phyloP scores from a whole-genome alignment of 2,888 invertebrate species.

The Luperina nickerlii region DNA sequence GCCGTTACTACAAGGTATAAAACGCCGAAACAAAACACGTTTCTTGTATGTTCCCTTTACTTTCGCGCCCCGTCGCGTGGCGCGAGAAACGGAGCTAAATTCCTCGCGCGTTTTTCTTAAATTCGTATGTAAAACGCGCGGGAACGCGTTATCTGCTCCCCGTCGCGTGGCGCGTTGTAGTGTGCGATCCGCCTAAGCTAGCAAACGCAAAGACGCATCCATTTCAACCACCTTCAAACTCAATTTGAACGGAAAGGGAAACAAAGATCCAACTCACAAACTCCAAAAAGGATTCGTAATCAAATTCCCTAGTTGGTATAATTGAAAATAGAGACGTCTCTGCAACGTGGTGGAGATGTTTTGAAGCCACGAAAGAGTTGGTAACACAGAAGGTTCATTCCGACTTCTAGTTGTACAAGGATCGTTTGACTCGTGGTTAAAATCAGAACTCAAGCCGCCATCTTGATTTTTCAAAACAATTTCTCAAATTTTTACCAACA shows the following conservation, averaged over 20 bases:
- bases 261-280: conserved; percentile 56
- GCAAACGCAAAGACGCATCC: conserved; percentile 23
- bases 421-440: background rate
- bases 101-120: too few species aligned
- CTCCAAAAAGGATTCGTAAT: conserved; percentile 63
- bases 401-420: background rate
- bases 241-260: conserved; percentile 45
- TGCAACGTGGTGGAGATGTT: conserved; percentile 52
- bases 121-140: background rate
- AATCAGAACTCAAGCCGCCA: background rate
- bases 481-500: too few species aligned
- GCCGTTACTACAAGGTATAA: background rate
- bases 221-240: conserved; percentile 47
- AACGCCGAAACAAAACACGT: background rate
- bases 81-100: background rate
- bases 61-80: background rate
- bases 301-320: conserved; percentile 64
- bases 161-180: background rate
- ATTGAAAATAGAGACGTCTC: conserved; percentile 61
- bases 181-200: background rate
- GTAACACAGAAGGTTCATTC: conserved; percentile 19
- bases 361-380: conserved; percentile 7
- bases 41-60: background rate
- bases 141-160: background rate
- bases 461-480: too few species aligned